Conservation (phyloP, 2,888 invertebrate genomes). For the Sinotaia quadrata region DNA sequence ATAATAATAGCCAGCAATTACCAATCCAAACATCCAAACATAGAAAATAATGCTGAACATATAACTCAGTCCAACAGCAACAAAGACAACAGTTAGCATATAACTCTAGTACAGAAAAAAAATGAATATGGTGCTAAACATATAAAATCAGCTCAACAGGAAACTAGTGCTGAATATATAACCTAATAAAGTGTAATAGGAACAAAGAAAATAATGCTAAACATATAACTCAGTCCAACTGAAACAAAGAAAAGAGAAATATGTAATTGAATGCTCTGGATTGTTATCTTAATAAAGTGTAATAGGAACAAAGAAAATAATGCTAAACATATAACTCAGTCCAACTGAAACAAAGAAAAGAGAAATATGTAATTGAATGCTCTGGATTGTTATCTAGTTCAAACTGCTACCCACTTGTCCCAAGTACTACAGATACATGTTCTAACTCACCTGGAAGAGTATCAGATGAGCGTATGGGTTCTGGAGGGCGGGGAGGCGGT, state of each 20-base stretch:
- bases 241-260: neutral
- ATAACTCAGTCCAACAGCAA: neutral
- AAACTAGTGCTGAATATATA: no score
- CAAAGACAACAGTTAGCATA: neutral
- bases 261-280: no score
- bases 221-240: neutral
- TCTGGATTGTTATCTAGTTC: no score
- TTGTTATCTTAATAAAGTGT: no score
- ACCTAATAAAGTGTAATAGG: no score
- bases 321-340: neutral
- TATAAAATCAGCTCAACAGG: no score
- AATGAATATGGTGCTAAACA: neutral
- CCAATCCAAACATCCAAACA: no score
- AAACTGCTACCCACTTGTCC: no score
- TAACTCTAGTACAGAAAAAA: no score
- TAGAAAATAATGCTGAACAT: neutral
- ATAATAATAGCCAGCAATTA: no score
- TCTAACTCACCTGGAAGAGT: slow-evolving; percentile 2
- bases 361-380: no score
- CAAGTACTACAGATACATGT: no score
- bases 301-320: neutral
- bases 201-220: neutral
- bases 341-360: neutral
- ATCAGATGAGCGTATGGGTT: slow-evolving; percentile 7
- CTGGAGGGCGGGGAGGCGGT: slow-evolving; percentile 17